phyloP scores from a whole-genome alignment of 2,888 invertebrate species.

The Rotaria socialis region DNA sequence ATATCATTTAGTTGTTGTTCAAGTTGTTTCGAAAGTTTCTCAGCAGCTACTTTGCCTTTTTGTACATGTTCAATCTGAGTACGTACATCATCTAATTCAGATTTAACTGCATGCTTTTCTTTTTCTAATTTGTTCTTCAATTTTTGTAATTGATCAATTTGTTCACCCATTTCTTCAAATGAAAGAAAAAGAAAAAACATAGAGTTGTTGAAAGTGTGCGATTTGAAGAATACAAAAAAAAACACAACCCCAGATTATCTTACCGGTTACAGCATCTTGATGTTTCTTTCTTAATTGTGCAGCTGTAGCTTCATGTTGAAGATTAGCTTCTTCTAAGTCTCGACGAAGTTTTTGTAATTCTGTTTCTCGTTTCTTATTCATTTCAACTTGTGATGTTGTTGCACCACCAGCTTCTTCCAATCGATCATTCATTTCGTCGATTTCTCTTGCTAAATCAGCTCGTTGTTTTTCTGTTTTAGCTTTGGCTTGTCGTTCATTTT shows the following conservation, averaged over 20 bases:
- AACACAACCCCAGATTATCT: no score
- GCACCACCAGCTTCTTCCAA: constrained; percentile 95
- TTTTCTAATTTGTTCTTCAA: constrained; percentile 72
- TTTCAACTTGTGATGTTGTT: constrained; percentile 83
- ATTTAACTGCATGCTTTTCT: constrained; percentile 94
- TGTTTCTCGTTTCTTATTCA: constrained; percentile 99
- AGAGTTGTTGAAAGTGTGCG: no score
- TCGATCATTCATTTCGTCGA: constrained; percentile 43
- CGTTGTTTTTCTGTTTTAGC: constrained; percentile 93
- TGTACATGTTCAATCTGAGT: constrained; percentile 91
- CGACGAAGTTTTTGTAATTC: constrained; percentile 93
- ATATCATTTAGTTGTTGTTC: constrained; percentile 90
- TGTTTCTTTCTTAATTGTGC: constrained; percentile 98
- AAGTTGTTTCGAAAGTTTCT: constrained; percentile 95
- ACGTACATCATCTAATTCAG: constrained; percentile 95
- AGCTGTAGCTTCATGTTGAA: constrained; percentile 94
- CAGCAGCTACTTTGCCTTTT: constrained; percentile 94
- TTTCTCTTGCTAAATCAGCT: constrained; percentile 78
- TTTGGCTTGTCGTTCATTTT: constrained; percentile 94
- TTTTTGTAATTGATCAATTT: constrained; percentile 63
- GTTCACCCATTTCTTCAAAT: constrained; percentile 81
- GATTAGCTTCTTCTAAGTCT: constrained; percentile 95
- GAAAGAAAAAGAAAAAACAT: no score
- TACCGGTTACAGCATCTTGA: constrained; percentile 88
- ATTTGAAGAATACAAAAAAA: no score